These are phyloP conservation scores for Poeciliopsis occidentalis DNA, from an alignment of 2,113 vertebrate genomes.

Conservation along the genomic window DNA sequence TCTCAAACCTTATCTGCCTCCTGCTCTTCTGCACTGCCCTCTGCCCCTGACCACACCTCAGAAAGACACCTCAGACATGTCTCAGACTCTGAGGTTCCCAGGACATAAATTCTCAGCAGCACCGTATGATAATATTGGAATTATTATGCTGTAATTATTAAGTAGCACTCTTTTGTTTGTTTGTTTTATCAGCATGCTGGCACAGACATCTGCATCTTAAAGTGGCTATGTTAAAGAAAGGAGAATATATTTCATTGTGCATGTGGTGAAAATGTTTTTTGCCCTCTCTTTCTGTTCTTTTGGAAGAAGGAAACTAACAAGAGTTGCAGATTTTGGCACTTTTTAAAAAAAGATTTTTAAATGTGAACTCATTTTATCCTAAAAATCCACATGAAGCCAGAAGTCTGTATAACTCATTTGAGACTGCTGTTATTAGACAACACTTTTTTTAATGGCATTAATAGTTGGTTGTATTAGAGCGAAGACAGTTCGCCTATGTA, in stretches of 20 bases:
- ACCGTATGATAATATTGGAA: slow-evolving; percentile 36
- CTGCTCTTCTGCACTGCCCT: slow-evolving; percentile 81
- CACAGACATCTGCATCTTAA: slow-evolving; percentile 60
- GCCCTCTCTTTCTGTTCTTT: slow-evolving; percentile 2
- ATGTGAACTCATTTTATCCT: slow-evolving; percentile 7
- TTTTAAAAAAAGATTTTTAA: slow-evolving; percentile 24
- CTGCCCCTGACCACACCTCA: slow-evolving; percentile 82
- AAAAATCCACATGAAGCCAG: slow-evolving; percentile 6
- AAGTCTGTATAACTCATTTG: background rate
- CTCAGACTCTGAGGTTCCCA: slow-evolving; percentile 90
- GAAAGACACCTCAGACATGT: slow-evolving; percentile 88
- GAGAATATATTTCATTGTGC: slow-evolving; percentile 48
- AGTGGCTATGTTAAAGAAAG: slow-evolving; percentile 56
- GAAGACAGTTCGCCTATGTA: background rate
- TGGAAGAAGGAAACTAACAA: slow-evolving; percentile 24
- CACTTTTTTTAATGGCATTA: slow-evolving; percentile 4
- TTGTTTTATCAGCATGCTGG: slow-evolving; percentile 66
- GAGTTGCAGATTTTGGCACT: slow-evolving; percentile 37
- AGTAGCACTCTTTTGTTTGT: slow-evolving; percentile 44
- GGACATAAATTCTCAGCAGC: slow-evolving; percentile 76
- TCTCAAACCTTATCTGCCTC: slow-evolving; percentile 81
- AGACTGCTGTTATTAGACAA: background rate
- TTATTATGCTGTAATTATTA: slow-evolving; percentile 61
- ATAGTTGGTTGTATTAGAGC: slow-evolving; percentile 19
- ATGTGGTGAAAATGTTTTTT: slow-evolving; percentile 60